Evolutionary conservation across 1,140 invertebrate species (phyloP), one percentile per base, ranked within the genome.

Genomic region (Periplaneta americana): DNA sequence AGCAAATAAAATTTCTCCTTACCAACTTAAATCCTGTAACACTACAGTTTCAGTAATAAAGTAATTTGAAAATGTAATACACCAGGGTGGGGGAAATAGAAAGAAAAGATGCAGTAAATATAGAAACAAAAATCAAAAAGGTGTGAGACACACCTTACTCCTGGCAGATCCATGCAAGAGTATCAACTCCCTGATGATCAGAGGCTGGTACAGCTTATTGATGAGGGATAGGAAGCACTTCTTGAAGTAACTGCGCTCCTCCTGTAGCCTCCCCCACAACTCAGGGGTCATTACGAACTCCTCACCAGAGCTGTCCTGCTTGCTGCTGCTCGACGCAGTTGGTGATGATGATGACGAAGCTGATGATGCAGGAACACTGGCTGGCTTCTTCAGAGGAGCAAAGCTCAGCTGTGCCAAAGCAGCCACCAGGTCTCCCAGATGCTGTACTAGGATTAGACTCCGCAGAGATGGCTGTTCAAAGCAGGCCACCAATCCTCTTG

Each of bases 161-260:
- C 79, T 75, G 35, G 74, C 34, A 66, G 66, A 76, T 85, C 92
- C 91, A 86, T 92, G 91, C 77, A 95, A 87, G 32, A 93, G 85
- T 88, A 95, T 90, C 17, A 95, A 88, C 88, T 94, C 93, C 87
- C 92, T 93, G 83, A 95, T 92, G 39, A 94, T 86, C 74, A 91
- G 86, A 37, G 91, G 89, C 81, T 90, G 90, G 84, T 93, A 92
- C 77, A 91, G 91, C 80, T 90, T 91, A 48, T 84, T 85, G 28
- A 93, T 86, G 32, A 95, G 85, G 82, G 89, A 84, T 77, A 90
- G 81, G 83, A 95, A 89, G 79, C 90, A 86, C 39, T 83, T 75
- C 82, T 87, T 83, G 86, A 92, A 94, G 83, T 88, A 86, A 79
- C 87, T 83, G 85, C 91, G 90, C 39, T 93, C 91, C 35, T 83